phyloP scores from a whole-genome alignment of 2,113 vertebrate species.

The Saiga tatarica region DNA sequence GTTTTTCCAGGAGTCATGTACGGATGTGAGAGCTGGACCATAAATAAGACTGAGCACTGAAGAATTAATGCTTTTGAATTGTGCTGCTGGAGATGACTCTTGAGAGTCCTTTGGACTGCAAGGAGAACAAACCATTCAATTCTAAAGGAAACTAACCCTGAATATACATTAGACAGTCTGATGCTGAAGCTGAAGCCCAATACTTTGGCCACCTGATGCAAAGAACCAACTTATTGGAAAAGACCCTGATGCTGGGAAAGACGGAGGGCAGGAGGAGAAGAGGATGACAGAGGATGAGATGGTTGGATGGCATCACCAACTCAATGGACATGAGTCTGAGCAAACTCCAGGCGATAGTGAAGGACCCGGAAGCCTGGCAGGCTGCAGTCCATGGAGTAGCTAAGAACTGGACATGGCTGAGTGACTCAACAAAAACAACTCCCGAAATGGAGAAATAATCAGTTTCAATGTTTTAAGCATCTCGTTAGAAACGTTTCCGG shows the following conservation, averaged over 20 bases:
- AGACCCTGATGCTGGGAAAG: not conserved
- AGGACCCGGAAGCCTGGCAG: not conserved
- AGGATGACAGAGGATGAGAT: not conserved
- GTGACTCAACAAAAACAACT: not conserved
- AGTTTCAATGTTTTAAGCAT: not conserved
- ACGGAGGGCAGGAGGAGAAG: not conserved
- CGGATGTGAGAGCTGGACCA: not conserved
- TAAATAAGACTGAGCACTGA: not conserved
- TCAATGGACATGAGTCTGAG: not conserved
- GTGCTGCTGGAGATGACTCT: not conserved
- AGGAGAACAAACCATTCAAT: not conserved
- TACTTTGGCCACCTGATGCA: not conserved
- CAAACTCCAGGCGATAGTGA: fast-evolving
- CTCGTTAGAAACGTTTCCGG: not conserved
- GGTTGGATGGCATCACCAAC: not conserved
- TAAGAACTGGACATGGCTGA: fast-evolving
- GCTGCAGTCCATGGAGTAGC: not conserved
- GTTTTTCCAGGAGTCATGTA: not conserved
- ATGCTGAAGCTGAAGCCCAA: not conserved
- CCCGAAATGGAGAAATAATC: not conserved
- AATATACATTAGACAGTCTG: not conserved
- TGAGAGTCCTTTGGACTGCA: not conserved
- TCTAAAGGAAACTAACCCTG: not conserved
- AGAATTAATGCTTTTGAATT: not conserved
- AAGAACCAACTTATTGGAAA: not conserved